These are phyloP conservation scores for Chrysochloris asiatica DNA, from an alignment of 2,113 vertebrate genomes.

Conservation along the genomic window DNA sequence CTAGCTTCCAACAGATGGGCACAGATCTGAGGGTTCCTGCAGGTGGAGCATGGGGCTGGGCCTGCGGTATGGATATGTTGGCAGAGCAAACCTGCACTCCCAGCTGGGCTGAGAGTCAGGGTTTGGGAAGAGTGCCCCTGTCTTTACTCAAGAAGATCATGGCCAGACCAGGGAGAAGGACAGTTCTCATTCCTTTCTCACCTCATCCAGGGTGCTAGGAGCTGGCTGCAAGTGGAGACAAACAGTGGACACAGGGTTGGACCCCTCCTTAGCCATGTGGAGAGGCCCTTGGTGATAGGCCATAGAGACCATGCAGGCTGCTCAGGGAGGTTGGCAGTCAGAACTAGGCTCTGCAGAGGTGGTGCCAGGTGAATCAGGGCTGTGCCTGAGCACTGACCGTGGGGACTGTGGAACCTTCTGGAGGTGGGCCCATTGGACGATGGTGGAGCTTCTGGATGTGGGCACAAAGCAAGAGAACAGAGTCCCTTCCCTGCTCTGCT, in stretches of 20 bases:
- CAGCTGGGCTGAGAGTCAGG: background rate
- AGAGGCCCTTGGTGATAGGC: background rate
- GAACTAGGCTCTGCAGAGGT: background rate
- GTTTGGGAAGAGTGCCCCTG: background rate
- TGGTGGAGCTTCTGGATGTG: background rate
- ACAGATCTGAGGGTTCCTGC: background rate
- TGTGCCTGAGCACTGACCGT: background rate
- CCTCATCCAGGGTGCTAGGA: background rate
- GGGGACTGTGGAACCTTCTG: background rate
- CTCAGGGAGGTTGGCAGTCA: background rate
- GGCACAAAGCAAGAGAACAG: background rate
- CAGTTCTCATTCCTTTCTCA: too few species aligned
- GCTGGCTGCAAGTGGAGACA: background rate
- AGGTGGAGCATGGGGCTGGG: background rate
- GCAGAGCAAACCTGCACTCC: too few species aligned
- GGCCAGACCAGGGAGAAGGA: too few species aligned
- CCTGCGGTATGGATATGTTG: background rate
- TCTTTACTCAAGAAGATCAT: background rate
- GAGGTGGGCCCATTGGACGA: background rate
- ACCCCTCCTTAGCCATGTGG: background rate
- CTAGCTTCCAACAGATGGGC: background rate
- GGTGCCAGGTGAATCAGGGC: background rate
- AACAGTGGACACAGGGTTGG: background rate
- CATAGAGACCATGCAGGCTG: background rate
- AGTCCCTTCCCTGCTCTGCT: background rate